Base-by-base conservation (phyloP, 2,888 invertebrate species). In the Phrixothrix hirtus region DNA sequence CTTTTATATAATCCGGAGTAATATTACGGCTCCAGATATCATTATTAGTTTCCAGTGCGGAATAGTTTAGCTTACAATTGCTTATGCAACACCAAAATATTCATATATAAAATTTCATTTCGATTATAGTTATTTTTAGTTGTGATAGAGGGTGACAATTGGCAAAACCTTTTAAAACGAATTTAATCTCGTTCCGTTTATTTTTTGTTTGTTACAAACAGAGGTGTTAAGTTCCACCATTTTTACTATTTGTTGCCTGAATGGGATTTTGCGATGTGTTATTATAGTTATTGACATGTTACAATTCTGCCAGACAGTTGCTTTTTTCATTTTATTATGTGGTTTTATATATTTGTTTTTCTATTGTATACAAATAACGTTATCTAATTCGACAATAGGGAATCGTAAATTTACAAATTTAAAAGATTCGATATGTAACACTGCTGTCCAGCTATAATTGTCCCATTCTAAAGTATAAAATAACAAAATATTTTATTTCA, bases 1-100 rank as follows among this genome's bases (percentile, higher is more conserved):
- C 72, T 72, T 65, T 66, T 68, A 61, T 66, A 64, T 65, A 67
- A 67, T 63, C 59, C 60, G 64, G 71, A 70, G 69, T 72, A 70
- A 65, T 65, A 65, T 73, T 72, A 72, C 72, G 63, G 61, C 61
- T 64, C 62, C 58, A 59, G 58, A 58, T 69, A 64, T 67, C 68
- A 68, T 71, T 70, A 69, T 67, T 63, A 65, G 66, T 67, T 69
- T 68, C 65, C 68, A 64, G 57, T 44, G 16, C n/a, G n/a, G 32
- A 34, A 43, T 38, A 43, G 30, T 38, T 21, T 38, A 11, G n/a
- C 12, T 11, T 36, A 36, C 35, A 21, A 17, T n/a, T n/a, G n/a
- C n/a, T n/a, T n/a, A n/a, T n/a, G n/a, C n/a, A n/a, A n/a, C n/a
- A n/a, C n/a, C n/a, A n/a, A n/a, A n/a, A n/a, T n/a, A n/a, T n/a